These are phyloP conservation scores for Synergus gifuensis DNA, from an alignment of 2,888 invertebrate species.

Conservation along the genomic window DNA sequence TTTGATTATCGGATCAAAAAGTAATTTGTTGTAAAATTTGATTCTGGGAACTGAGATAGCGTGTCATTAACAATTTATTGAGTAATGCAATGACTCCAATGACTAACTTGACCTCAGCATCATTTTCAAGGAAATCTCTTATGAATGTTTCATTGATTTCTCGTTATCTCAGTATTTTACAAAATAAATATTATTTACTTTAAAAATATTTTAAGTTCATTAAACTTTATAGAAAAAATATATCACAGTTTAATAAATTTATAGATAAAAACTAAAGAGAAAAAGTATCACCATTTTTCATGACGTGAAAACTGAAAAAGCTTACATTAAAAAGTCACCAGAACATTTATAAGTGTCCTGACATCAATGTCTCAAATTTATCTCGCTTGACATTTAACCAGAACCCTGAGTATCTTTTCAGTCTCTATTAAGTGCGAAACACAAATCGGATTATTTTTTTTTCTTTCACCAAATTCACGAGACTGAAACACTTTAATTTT, in stretches of 20 bases:
- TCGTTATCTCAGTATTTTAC: neutral
- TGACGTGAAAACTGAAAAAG: neutral
- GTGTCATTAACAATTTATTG: neutral
- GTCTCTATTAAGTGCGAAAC: neutral
- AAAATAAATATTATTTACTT: neutral
- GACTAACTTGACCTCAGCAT: conserved; percentile 29
- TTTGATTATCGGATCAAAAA: neutral
- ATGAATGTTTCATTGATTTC: conserved; percentile 1
- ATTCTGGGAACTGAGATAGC: neutral
- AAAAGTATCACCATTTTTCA: neutral
- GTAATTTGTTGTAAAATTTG: neutral
- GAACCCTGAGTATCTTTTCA: neutral
- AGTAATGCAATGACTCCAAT: neutral
- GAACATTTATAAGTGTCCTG: conserved; percentile 54
- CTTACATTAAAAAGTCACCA: neutral
- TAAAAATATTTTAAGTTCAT: neutral
- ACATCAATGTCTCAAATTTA: conserved; percentile 44
- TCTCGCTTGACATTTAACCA: conserved; percentile 55
- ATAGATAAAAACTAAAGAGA: neutral
- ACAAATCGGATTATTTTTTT: neutral
- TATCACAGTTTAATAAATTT: neutral
- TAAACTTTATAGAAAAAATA: neutral
- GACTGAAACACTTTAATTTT: no score
- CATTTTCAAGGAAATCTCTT: neutral
- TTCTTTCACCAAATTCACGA: neutral